These are phyloP conservation scores for Ariolimax columbianus DNA, from an alignment of 2,888 invertebrate genomes.

Conservation along the genomic window DNA sequence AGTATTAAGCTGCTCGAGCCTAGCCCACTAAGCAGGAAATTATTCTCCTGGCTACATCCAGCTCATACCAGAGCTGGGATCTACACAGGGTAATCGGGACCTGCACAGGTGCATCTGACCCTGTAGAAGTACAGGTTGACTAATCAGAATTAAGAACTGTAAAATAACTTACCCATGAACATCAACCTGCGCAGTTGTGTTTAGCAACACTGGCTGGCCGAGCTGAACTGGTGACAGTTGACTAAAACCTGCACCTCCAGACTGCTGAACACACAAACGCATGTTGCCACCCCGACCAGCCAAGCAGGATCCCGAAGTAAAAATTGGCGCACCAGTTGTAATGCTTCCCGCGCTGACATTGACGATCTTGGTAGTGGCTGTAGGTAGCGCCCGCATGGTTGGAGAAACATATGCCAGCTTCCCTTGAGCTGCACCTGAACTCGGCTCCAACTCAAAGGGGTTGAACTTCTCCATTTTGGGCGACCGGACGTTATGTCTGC, in stretches of 20 bases:
- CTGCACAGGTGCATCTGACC: no score
- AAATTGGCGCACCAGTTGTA: constrained; percentile 50
- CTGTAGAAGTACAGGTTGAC: no score
- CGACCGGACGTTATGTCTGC: constrained; percentile 53
- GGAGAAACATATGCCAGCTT: constrained; percentile 74
- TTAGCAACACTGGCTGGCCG: constrained; percentile 70
- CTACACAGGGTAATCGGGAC: no score
- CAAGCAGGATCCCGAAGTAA: constrained; percentile 60
- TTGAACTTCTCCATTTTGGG: constrained; percentile 66
- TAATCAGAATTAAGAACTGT: no score
- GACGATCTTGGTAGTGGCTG: constrained; percentile 54
- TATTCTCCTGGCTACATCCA: no score
- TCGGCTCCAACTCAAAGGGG: constrained; percentile 68
- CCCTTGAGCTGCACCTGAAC: constrained; percentile 69
- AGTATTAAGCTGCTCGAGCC: no score
- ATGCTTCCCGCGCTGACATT: constrained; percentile 56
- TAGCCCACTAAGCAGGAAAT: no score
- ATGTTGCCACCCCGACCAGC: constrained; percentile 33
- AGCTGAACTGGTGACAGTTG: constrained; percentile 72
- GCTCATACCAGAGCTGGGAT: no score
- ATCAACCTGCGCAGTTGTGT: constrained; percentile 69
- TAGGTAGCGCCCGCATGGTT: constrained; percentile 66
- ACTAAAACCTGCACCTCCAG: constrained; percentile 62
- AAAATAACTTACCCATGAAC: constrained; percentile 66
- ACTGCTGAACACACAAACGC: constrained; percentile 53